Percentiles rank a stretch among this genome's conserved stretches.
phyloP scores from a whole-genome alignment of 2,888 invertebrate species.

The Celastrina argiolus region DNA sequence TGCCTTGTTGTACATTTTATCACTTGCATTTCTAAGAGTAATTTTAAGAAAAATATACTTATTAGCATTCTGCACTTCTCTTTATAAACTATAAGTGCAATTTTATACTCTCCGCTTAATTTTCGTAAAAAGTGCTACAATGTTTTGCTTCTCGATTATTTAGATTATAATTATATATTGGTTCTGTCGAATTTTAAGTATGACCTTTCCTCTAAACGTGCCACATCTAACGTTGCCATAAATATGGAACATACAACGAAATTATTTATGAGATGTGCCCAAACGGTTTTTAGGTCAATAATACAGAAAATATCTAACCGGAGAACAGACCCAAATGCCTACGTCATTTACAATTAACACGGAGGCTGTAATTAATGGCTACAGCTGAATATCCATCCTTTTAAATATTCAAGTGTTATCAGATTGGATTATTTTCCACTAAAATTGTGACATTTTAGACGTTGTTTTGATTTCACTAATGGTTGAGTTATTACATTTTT shows the following conservation, averaged over 20 bases:
- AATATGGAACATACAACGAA: neutral
- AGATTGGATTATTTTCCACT: conserved; percentile 15
- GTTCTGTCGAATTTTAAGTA: too few relatives aligned
- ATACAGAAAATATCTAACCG: conserved; percentile 4
- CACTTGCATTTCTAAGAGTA: too few relatives aligned
- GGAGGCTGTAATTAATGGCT: conserved; percentile 13
- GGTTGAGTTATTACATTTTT: neutral
- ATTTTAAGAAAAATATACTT: too few relatives aligned
- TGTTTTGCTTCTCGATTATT: too few relatives aligned
- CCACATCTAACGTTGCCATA: neutral
- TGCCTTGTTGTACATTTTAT: too few relatives aligned
- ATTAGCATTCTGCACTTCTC: too few relatives aligned
- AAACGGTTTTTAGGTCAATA: conserved; percentile 3
- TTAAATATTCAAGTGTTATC: conserved; percentile 1
- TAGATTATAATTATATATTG: too few relatives aligned
- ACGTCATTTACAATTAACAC: conserved; percentile 18
- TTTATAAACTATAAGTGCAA: too few relatives aligned
- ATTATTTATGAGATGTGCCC: neutral
- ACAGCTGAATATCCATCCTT: neutral
- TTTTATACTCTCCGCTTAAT: too few relatives aligned
- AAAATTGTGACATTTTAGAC: conserved; percentile 10
- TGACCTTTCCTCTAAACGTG: too few relatives aligned
- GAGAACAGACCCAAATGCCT: neutral
- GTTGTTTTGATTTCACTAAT: conserved; percentile 9
- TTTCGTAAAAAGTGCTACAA: too few relatives aligned